Percentiles rank a stretch among this genome's conserved stretches.
These are phyloP conservation scores for Drosophila macrospina DNA, from an alignment of 2,888 invertebrate species.

Conservation along the genomic window DNA sequence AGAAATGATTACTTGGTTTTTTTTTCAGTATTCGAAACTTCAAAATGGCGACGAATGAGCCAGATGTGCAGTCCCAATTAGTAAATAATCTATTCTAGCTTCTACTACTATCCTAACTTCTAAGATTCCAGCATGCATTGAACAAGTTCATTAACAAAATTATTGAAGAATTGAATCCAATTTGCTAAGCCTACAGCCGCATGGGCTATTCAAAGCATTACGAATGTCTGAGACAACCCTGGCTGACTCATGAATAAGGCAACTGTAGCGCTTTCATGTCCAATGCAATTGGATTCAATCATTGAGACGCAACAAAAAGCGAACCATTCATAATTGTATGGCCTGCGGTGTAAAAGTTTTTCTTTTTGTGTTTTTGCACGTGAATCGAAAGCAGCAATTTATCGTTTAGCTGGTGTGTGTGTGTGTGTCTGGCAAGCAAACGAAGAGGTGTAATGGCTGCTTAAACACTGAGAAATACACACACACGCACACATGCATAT, in stretches of 20 bases:
- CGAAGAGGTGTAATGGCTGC: conserved; percentile 45
- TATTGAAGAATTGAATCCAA: too few species aligned
- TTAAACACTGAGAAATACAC: conserved; percentile 29
- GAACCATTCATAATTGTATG: conserved; percentile 19
- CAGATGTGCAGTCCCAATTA: too few species aligned
- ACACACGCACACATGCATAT: neutral
- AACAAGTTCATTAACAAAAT: too few species aligned
- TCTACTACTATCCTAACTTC: too few species aligned
- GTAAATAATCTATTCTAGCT: too few species aligned
- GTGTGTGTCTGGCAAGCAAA: conserved; percentile 20
- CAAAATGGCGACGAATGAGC: too few species aligned
- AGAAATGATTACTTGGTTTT: too few species aligned
- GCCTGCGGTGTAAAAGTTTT: conserved; percentile 1
- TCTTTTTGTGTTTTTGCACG: neutral
- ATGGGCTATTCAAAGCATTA: neutral
- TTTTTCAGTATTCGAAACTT: too few species aligned
- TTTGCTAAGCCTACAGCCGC: neutral
- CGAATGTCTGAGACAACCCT: neutral
- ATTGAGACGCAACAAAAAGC: conserved; percentile 6
- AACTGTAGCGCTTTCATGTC: neutral
- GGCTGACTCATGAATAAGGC: too few species aligned
- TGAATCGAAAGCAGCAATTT: conserved; percentile 67
- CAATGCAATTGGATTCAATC: conserved; percentile 8
- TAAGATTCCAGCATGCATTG: too few species aligned
- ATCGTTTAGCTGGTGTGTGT: conserved; percentile 54